phyloP scores from a whole-genome alignment of 2,888 invertebrate genomes.

The Amiota communis region DNA sequence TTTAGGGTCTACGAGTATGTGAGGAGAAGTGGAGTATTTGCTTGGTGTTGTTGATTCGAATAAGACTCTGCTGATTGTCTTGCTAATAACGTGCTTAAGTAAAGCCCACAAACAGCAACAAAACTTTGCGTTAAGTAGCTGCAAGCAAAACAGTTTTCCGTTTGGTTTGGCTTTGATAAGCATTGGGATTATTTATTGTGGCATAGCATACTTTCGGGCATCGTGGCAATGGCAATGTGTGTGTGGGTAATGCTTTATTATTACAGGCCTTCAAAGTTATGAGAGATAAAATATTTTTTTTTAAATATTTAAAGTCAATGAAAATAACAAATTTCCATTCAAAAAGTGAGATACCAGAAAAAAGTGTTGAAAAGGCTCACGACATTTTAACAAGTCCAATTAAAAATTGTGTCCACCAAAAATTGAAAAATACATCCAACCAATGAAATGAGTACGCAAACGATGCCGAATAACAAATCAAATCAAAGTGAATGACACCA shows the following conservation, averaged over 20 bases:
- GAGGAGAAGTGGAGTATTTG: no score
- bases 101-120: no score
- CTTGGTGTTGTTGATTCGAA: background rate
- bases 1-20: no score
- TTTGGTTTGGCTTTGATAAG: slow-evolving; percentile 18
- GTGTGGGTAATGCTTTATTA: background rate
- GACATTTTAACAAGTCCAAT: slow-evolving; percentile 3
- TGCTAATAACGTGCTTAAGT: slow-evolving; percentile 10
- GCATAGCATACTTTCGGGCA: slow-evolving; percentile 15
- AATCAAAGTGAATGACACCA: background rate
- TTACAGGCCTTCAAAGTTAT: slow-evolving; percentile 8
- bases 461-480: slow-evolving; percentile 1
- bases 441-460: no score
- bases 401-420: background rate
- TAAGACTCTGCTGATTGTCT: slow-evolving; percentile 23
- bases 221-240: background rate
- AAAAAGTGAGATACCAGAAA: background rate
- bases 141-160: slow-evolving; percentile 5
- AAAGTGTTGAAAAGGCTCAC: background rate
- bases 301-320: background rate
- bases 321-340: background rate
- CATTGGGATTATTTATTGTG: slow-evolving; percentile 14
- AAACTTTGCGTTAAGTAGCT: slow-evolving; percentile 18
- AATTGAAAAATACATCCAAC: no score
- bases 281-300: background rate